phyloP scores from a whole-genome alignment of 1,140 invertebrate species.

The Phenacoccus solenopsis region DNA sequence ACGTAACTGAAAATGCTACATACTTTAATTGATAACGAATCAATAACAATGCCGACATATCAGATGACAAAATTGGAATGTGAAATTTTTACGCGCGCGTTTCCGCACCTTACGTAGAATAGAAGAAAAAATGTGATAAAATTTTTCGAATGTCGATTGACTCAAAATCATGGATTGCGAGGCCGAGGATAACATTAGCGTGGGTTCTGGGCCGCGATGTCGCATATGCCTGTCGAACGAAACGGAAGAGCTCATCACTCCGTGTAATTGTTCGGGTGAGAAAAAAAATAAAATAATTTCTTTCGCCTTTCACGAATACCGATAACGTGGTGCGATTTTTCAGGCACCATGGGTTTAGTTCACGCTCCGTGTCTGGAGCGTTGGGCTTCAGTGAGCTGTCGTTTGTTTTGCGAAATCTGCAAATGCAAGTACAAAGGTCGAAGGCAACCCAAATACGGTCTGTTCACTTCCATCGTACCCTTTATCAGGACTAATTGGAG shows the following conservation, averaged over 20 bases:
- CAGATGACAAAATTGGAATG: no score
- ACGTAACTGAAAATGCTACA: no score
- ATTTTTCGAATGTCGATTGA: neutral
- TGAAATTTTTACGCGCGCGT: no score
- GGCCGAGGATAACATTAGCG: conserved; percentile 7
- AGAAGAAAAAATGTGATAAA: no score
- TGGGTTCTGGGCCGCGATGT: neutral
- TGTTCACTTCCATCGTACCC: neutral
- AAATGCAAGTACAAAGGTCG: conserved; percentile 4
- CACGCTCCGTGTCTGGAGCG: neutral
- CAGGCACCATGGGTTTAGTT: neutral
- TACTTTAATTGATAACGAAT: no score
- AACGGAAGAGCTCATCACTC: neutral
- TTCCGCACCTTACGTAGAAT: no score
- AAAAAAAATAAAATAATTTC: neutral
- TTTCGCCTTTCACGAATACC: neutral
- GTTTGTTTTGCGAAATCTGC: conserved; percentile 7
- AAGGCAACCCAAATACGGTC: neutral
- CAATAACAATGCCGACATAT: no score
- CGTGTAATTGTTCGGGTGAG: neutral
- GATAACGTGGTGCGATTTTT: neutral
- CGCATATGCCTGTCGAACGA: neutral
- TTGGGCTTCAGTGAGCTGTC: neutral
- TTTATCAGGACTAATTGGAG: neutral
- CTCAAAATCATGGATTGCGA: neutral